These are phyloP conservation scores for Crioceris asparagi DNA, from an alignment of 2,888 invertebrate species.

Conservation along the genomic window DNA sequence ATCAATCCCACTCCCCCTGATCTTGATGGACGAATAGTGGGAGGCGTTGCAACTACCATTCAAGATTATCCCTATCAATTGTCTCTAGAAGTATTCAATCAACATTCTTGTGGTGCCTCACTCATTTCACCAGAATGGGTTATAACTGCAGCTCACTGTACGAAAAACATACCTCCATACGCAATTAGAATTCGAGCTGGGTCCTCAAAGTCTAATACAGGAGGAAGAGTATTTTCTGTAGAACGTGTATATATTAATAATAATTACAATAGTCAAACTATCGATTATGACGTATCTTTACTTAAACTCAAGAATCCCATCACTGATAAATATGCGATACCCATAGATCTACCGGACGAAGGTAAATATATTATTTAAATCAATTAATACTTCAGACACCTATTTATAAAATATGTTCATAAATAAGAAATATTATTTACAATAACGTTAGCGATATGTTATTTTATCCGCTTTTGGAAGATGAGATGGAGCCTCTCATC, in stretches of 20 bases:
- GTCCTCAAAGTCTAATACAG: not conserved
- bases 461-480: not conserved
- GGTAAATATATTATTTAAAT: too few relatives aligned
- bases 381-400: too few relatives aligned
- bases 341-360: constrained; percentile 30
- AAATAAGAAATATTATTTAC: not conserved
- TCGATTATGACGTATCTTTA: constrained; percentile 43
- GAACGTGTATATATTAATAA: not conserved
- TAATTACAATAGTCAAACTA: constrained; percentile 33
- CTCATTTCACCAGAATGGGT: constrained; percentile 18
- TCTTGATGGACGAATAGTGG: constrained; percentile 16
- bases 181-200: constrained; percentile 14
- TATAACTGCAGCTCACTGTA: constrained; percentile 21
- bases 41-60: constrained; percentile 15
- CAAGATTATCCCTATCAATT: constrained; percentile 17
- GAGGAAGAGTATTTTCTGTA: not conserved
- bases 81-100: constrained; percentile 8
- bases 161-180: constrained; percentile 1
- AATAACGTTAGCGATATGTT: not conserved
- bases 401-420: not conserved
- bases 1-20: too few relatives aligned
- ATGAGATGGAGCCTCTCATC: too few relatives aligned
- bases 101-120: constrained; percentile 19
- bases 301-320: constrained; percentile 38
- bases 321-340: constrained; percentile 19